Conservation (phyloP, 2,113 vertebrate genomes). For the Indicator maculatus region DNA sequence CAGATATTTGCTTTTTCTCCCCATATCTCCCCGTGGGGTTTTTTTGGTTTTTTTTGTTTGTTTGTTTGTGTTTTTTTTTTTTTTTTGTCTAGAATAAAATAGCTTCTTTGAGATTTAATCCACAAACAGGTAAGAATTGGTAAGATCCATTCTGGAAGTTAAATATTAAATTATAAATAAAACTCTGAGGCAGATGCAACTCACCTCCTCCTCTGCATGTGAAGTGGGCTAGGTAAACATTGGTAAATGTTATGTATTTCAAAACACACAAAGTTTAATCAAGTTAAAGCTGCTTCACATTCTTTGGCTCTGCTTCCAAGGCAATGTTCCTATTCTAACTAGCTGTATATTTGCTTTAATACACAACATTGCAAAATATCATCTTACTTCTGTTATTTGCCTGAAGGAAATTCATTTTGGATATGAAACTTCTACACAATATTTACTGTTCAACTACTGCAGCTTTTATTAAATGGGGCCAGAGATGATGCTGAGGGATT, state of each 20-base stretch:
- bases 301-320: conserved; percentile 46
- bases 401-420: conserved; percentile 71
- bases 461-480: conserved; percentile 67
- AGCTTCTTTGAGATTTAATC: neutral
- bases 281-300: conserved; percentile 38
- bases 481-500: conserved; percentile 49
- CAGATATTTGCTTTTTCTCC: accelerated
- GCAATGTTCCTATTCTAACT: conserved; percentile 37
- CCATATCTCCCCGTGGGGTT: neutral
- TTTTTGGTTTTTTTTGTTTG: too few relatives aligned
- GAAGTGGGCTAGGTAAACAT: conserved; percentile 22
- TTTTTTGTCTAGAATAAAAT: neutral
- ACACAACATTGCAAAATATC: conserved; percentile 66
- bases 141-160: neutral
- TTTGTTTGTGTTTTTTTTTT: too few relatives aligned
- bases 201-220: neutral
- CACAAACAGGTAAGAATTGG: neutral
- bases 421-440: conserved; percentile 69
- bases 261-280: conserved; percentile 54
- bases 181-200: conserved; percentile 17
- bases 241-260: conserved; percentile 34
- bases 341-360: conserved; percentile 67
- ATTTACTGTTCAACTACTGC: conserved; percentile 67
- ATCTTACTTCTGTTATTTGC: conserved; percentile 68
- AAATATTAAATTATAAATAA: conserved; percentile 29